These are phyloP conservation scores for Oryzias sinensis DNA, from an alignment of 2,797 vertebrate species.

Conservation along the genomic window DNA sequence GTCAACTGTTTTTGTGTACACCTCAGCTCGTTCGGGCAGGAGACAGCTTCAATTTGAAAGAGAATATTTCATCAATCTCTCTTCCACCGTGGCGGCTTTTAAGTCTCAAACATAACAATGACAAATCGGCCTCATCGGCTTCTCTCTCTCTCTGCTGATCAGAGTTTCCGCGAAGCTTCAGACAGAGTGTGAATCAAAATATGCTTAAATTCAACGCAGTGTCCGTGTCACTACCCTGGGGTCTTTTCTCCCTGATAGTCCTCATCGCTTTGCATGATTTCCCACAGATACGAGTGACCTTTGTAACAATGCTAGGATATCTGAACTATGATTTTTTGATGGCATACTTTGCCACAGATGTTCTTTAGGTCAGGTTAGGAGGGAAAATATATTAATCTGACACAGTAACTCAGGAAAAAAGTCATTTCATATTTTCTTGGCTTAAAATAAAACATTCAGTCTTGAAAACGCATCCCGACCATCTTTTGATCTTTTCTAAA, in stretches of 20 bases:
- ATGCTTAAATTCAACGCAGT: neutral
- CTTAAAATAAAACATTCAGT: no score
- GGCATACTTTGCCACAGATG: neutral
- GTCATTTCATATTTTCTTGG: no score
- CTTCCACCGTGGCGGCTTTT: slow-evolving; percentile 7
- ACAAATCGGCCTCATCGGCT: neutral
- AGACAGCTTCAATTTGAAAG: slow-evolving; percentile 31
- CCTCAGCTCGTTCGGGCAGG: slow-evolving; percentile 21
- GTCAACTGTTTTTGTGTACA: neutral
- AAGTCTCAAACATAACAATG: slow-evolving; percentile 5
- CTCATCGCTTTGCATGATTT: neutral
- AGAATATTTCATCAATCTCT: slow-evolving; percentile 33
- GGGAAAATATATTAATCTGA: no score
- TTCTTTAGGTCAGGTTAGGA: neutral
- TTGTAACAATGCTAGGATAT: slow-evolving; percentile 5
- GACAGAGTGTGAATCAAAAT: neutral
- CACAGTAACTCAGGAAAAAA: no score
- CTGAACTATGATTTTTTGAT: slow-evolving; percentile 3
- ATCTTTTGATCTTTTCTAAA: no score
- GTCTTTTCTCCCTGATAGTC: neutral
- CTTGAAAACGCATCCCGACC: no score
- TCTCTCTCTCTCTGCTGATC: neutral
- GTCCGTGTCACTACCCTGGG: neutral
- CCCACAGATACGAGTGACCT: slow-evolving; percentile 18
- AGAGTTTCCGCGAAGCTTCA: neutral